These are phyloP conservation scores for Bothrops jararaca DNA, from an alignment of 2,113 vertebrate genomes.

Conservation along the genomic window DNA sequence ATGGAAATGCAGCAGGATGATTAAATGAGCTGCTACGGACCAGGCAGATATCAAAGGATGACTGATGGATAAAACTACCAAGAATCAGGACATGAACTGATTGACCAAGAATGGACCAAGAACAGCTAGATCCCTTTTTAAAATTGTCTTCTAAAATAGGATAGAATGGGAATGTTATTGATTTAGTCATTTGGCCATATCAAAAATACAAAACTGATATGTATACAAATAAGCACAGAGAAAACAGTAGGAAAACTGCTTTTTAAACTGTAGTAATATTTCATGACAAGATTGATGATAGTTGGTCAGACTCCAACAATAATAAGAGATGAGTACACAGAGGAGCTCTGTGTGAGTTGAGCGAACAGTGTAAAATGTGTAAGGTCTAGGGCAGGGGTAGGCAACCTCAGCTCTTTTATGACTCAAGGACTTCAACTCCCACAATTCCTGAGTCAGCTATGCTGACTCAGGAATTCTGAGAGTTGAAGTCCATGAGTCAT, in stretches of 20 bases:
- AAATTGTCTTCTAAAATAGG: not conserved
- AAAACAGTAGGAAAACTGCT: not conserved
- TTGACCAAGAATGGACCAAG: not conserved
- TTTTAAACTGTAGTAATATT: not conserved
- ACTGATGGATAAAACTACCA: not conserved
- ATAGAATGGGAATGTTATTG: not conserved
- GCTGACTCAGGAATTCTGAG: too few species aligned
- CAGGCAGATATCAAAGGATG: not conserved
- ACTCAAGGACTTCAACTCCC: too few species aligned
- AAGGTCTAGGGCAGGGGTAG: not conserved
- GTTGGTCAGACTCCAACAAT: not conserved
- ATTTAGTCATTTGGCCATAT: not conserved
- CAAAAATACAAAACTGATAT: not conserved
- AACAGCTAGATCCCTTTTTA: not conserved
- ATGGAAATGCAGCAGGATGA: not conserved
- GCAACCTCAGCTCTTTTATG: too few species aligned
- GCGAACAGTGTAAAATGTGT: not conserved
- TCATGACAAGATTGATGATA: not conserved
- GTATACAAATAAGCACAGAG: not conserved
- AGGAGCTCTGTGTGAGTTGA: not conserved
- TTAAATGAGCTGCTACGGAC: not conserved
- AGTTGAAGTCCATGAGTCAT: too few species aligned
- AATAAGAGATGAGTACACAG: not conserved
- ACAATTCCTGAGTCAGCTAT: too few species aligned
- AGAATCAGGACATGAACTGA: not conserved